Evolutionary conservation across 2,888 invertebrate genomes (phyloP).

Genomic region (Caenorhabditis drosophilae): DNA sequence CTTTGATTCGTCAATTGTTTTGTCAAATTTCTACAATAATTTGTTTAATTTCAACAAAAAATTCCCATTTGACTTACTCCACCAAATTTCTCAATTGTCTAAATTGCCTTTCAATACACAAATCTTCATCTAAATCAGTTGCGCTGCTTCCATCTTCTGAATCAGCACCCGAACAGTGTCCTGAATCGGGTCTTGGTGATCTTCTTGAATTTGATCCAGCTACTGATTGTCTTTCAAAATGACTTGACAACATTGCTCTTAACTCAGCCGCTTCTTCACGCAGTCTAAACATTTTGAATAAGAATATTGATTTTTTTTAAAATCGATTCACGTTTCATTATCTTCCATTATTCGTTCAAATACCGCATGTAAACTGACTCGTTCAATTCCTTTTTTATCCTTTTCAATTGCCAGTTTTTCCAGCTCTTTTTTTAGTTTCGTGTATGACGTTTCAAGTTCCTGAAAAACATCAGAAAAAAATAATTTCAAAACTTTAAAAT

Average conservation of each 20-base stretch:
- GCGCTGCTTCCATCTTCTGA: slow-evolving; percentile 47
- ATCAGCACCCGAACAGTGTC: slow-evolving; percentile 50
- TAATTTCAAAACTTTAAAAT: no score
- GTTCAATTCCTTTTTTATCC: slow-evolving; percentile 15
- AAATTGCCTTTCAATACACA: slow-evolving; percentile 52
- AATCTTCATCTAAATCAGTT: slow-evolving; percentile 49
- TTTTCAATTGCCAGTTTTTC: slow-evolving; percentile 38
- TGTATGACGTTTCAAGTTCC: slow-evolving; percentile 48
- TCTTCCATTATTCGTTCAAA: slow-evolving; percentile 55
- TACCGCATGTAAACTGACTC: slow-evolving; percentile 33
- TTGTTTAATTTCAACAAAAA: neutral
- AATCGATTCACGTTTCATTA: slow-evolving; percentile 48
- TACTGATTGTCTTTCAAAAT: slow-evolving; percentile 52
- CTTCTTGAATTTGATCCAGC: slow-evolving; percentile 31
- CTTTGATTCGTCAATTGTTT: slow-evolving; percentile 42
- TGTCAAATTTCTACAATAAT: slow-evolving; percentile 39
- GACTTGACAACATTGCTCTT: slow-evolving; percentile 51
- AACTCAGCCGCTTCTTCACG: slow-evolving; percentile 55
- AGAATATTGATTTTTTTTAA: neutral
- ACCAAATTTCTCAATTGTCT: slow-evolving; percentile 47
- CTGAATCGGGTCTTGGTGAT: slow-evolving; percentile 57
- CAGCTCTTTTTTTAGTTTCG: slow-evolving; percentile 43
- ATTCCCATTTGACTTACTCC: slow-evolving; percentile 33
- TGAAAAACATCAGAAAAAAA: no score
- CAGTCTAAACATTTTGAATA: slow-evolving; percentile 21